Conservation (phyloP, 2,888 invertebrate genomes). For the Heteropelma amictum region DNA sequence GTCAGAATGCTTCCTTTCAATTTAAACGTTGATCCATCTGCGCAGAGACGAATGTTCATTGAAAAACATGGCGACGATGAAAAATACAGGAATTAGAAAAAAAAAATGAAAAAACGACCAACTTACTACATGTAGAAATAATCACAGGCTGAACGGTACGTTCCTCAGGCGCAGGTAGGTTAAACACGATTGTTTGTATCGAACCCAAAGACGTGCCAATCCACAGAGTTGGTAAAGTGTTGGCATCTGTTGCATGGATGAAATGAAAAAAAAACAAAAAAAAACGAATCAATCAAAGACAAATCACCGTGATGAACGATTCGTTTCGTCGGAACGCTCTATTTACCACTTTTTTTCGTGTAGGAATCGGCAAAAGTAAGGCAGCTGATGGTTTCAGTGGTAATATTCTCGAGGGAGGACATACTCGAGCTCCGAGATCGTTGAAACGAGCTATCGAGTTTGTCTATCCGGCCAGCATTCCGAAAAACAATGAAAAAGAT, state of each 20-base stretch:
- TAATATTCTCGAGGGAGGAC: constrained; percentile 98
- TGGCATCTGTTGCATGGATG: too few species aligned
- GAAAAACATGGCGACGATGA: neutral
- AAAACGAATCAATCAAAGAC: neutral
- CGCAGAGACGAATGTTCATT: too few species aligned
- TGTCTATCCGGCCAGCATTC: constrained; percentile 91
- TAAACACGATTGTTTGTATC: constrained; percentile 94
- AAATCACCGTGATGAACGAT: neutral
- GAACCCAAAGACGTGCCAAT: constrained; percentile 98
- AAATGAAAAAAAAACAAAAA: constrained; percentile 58
- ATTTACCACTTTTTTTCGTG: constrained; percentile 93
- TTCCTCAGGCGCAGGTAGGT: constrained; percentile 87
- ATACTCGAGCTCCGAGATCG: constrained; percentile 98
- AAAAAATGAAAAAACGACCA: neutral
- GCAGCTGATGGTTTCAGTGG: constrained; percentile 96
- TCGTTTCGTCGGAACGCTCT: neutral
- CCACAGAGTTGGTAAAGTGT: constrained; percentile 95
- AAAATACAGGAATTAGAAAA: neutral
- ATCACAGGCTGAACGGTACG: constrained; percentile 92
- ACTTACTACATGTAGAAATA: constrained; percentile 91
- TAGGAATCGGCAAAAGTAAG: constrained; percentile 97
- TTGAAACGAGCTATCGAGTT: constrained; percentile 97
- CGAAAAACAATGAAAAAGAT: constrained; percentile 68
- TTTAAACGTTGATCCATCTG: constrained; percentile 97
- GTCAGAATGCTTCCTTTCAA: constrained; percentile 96